phyloP scores from a whole-genome alignment of 1,140 invertebrate species.

The Drosophila orena region DNA sequence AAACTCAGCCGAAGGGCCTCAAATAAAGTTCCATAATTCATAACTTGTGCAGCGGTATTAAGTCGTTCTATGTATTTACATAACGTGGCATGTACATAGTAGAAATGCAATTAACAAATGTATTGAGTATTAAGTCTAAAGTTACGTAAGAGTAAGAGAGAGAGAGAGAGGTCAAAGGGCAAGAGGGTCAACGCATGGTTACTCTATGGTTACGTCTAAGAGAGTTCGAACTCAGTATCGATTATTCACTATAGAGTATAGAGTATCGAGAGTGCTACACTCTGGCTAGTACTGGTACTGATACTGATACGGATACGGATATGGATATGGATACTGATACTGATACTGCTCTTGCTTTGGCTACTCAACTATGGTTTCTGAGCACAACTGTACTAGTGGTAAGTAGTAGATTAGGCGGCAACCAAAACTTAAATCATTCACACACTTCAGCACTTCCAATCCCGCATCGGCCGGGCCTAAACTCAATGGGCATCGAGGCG shows the following conservation, averaged over 20 bases:
- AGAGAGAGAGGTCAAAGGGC: conserved; percentile 34
- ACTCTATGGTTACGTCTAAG: conserved; percentile 49
- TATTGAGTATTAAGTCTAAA: conserved; percentile 47
- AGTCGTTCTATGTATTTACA: conserved; percentile 80
- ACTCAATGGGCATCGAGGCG: conserved; percentile 64
- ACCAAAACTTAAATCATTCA: conserved; percentile 73
- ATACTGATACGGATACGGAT: conserved; percentile 27
- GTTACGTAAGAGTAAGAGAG: conserved; percentile 48
- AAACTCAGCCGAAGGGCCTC: conserved; percentile 60
- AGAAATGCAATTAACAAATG: conserved; percentile 54
- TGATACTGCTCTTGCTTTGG: conserved; percentile 35
- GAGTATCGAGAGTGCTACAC: conserved; percentile 46
- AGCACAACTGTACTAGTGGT: conserved; percentile 59
- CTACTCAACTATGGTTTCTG: conserved; percentile 54
- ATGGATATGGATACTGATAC: conserved; percentile 21
- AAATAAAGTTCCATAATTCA: conserved; percentile 65
- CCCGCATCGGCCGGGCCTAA: conserved; percentile 66
- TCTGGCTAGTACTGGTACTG: conserved; percentile 30
- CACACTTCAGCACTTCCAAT: conserved; percentile 66
- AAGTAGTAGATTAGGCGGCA: conserved; percentile 60
- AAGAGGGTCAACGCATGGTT: conserved; percentile 48
- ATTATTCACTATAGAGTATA: conserved; percentile 36
- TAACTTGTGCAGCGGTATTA: conserved; percentile 70
- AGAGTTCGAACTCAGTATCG: conserved; percentile 51
- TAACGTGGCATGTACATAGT: conserved; percentile 63